Percentiles rank a stretch among this genome's conserved stretches.
These are phyloP conservation scores for Nemotelus nigrinus DNA, from an alignment of 2,888 invertebrate genomes.

Conservation along the genomic window DNA sequence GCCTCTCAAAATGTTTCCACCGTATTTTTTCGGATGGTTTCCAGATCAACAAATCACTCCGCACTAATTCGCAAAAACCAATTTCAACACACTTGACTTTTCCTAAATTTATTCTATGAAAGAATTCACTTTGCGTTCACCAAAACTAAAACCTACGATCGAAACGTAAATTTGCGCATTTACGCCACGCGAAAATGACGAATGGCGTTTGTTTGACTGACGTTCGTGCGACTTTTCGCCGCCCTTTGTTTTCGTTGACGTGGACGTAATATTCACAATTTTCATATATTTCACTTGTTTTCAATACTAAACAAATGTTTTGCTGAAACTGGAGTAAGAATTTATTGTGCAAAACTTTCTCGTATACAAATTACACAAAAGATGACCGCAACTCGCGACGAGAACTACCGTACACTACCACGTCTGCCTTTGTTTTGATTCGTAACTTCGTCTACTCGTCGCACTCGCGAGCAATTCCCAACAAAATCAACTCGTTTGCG, in stretches of 20 bases:
- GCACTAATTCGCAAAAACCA: not conserved
- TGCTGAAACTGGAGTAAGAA: too few species aligned
- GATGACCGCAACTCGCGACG: not conserved
- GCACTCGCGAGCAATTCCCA: not conserved
- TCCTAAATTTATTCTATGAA: not conserved
- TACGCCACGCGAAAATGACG: constrained; percentile 1
- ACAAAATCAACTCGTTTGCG: too few species aligned
- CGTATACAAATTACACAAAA: not conserved
- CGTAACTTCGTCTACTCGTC: not conserved
- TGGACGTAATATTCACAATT: not conserved
- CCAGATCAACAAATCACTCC: not conserved
- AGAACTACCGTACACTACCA: not conserved
- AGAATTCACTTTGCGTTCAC: not conserved
- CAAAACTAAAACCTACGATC: not conserved
- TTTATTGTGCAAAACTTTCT: too few species aligned
- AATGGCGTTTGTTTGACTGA: constrained; percentile 21
- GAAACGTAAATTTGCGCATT: constrained; percentile 29
- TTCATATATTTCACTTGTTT: not conserved
- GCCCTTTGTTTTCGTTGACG: constrained; percentile 28
- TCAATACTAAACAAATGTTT: too few species aligned
- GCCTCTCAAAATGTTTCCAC: too few species aligned
- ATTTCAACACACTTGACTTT: not conserved
- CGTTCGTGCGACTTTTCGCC: not conserved
- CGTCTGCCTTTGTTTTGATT: constrained; percentile 27
- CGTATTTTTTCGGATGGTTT: too few species aligned